Evolutionary conservation across 2,113 vertebrate species (phyloP), one percentile per base, ranked within the genome.

Genomic region (Halichoeres trimaculatus): DNA sequence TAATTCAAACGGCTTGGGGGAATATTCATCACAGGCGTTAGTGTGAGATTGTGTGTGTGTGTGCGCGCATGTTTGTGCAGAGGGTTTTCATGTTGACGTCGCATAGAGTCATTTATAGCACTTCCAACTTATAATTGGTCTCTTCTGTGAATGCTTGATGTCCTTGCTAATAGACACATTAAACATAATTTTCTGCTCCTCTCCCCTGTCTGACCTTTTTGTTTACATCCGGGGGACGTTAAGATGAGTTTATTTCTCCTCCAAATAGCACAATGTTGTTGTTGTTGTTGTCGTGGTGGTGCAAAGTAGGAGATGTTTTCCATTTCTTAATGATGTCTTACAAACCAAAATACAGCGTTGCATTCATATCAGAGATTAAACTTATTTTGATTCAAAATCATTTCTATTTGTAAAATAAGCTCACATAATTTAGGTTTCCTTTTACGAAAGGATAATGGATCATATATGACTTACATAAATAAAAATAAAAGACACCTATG

Each of bases 71-170:
- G 38, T 36, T 68, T 35, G 45, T 54, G 60, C 0, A 23, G 2
- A 5, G 20, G 51, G 48, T 64, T 41, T 43, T 54, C 41, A 62
- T 41, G 38, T 58, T 77, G 52, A 70, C 3, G 2, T 52, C 35
- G 26, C n/a, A 30, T 23, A 12, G 35, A 52, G 48, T 78, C 45
- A 76, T 74, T 78, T 71, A 57, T 48, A 68, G 45, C 66, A 74
- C 57, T 83, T 76, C 45, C 40, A 69, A 61, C 47, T 78, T 58
- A 80, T 88, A 84, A 85, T 78, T 86, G 81, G 78, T 59, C 67
- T 78, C 72, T 56, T 40, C 63, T 85, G 83, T 68, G 81, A 76
- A 50, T 70, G 60, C 65, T 45, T 55, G 64, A 68, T 70, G 36
- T 72, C 64, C 70, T 38, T 56, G 58, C 61, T 78, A 75, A 76